These are phyloP conservation scores for Ondatra zibethicus DNA, from an alignment of 2,113 vertebrate genomes.

Conservation along the genomic window DNA sequence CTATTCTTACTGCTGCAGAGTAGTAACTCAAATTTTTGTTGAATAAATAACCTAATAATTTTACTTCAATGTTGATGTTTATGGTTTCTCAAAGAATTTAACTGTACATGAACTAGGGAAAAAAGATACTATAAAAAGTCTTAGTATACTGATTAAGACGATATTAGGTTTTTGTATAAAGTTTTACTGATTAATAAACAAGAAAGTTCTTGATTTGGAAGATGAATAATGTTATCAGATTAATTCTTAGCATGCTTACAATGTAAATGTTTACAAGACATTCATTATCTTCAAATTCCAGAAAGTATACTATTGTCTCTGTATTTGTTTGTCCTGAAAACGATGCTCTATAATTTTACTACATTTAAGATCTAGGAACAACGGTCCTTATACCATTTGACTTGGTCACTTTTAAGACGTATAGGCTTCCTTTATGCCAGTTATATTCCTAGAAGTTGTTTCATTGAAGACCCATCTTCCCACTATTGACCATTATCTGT, in stretches of 20 bases:
- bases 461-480: neutral
- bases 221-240: neutral
- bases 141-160: neutral
- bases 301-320: neutral
- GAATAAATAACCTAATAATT: conserved; percentile 1
- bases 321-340: neutral
- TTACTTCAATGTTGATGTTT: conserved; percentile 39
- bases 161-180: conserved; percentile 42
- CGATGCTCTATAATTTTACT: neutral
- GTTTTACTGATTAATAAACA: neutral
- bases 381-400: neutral
- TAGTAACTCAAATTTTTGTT: neutral
- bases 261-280: neutral
- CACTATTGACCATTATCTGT: neutral
- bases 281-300: conserved; percentile 32
- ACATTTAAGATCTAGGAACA: neutral
- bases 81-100: conserved; percentile 21
- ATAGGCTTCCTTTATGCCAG: conserved; percentile 15
- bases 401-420: neutral
- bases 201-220: neutral
- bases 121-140: neutral
- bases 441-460: conserved; percentile 22
- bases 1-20: neutral
- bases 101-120: neutral
- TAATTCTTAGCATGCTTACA: neutral